A percentile compares a stretch with the other conserved stretches of the same genome.
Conservation (phyloP, 2,113 vertebrate species). For the Tragelaphus imberbis region DNA sequence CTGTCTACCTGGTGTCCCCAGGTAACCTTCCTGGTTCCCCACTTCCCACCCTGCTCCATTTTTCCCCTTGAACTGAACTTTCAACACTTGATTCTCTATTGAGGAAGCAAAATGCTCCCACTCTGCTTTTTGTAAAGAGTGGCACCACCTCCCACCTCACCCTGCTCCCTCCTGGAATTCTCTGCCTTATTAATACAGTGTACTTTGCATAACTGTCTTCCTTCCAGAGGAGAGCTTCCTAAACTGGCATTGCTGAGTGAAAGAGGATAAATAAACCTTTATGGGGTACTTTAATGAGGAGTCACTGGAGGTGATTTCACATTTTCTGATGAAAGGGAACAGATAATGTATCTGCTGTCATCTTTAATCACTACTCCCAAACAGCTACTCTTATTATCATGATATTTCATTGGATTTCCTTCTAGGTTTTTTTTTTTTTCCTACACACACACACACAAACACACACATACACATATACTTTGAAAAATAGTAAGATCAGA, state of each 20-base stretch:
- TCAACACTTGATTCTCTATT: neutral
- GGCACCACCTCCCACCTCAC: neutral
- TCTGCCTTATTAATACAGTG: neutral
- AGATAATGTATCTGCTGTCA: neutral
- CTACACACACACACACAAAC: neutral
- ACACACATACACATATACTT: neutral
- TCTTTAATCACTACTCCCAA: neutral
- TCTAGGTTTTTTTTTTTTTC: neutral
- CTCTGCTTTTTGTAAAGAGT: neutral
- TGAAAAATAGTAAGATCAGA: neutral
- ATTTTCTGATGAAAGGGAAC: neutral
- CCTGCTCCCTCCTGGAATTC: neutral
- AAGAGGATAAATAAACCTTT: neutral
- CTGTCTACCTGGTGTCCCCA: neutral
- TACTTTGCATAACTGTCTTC: neutral
- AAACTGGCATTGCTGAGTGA: neutral
- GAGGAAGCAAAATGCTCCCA: neutral
- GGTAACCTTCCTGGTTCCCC: neutral
- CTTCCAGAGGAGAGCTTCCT: neutral
- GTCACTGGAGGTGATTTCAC: neutral
- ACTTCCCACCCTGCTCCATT: neutral
- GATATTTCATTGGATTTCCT: neutral
- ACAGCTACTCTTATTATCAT: neutral
- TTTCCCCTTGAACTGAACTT: neutral
- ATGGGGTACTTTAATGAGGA: neutral